Percentiles rank a stretch among this genome's conserved stretches.
Evolutionary conservation across 2,888 invertebrate genomes (phyloP).

Genomic region (Galerucella calmariensis): DNA sequence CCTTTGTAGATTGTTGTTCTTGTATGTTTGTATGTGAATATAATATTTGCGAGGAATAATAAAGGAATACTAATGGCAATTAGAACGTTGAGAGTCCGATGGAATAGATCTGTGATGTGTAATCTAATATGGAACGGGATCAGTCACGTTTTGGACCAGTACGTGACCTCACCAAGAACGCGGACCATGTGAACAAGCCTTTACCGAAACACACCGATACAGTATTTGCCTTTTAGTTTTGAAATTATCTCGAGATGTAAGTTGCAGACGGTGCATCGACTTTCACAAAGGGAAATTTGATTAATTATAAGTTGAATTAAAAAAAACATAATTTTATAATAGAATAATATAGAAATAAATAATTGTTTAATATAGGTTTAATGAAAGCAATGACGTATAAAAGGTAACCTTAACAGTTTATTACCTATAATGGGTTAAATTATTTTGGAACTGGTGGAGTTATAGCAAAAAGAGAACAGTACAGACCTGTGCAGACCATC

Average conservation of each 20-base stretch:
- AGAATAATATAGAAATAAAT: no score
- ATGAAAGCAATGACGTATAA: no score
- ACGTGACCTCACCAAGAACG: constrained; percentile 61
- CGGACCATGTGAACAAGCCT: constrained; percentile 61
- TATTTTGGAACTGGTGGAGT: no score
- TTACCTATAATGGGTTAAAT: no score
- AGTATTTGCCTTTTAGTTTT: constrained; percentile 57
- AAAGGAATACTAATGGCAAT: constrained; percentile 53
- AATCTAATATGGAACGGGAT: constrained; percentile 65
- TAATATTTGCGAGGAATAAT: constrained; percentile 44
- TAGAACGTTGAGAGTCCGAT: constrained; percentile 52
- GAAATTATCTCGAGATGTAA: constrained; percentile 8
- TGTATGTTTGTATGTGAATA: constrained; percentile 42
- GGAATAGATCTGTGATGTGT: constrained; percentile 57
- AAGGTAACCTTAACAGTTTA: no score
- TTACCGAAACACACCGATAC: constrained; percentile 29
- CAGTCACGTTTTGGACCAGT: constrained; percentile 64
- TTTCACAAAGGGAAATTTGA: background rate
- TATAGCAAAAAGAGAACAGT: no score
- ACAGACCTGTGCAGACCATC: no score
- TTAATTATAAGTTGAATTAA: no score
- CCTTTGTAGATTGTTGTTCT: constrained; percentile 37
- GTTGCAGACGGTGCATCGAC: background rate
- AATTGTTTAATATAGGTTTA: no score
- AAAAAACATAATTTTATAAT: no score